Evolutionary conservation across 2,113 vertebrate species (phyloP), one percentile per base, ranked within the genome.

Genomic region (Formicarius rufipectus): DNA sequence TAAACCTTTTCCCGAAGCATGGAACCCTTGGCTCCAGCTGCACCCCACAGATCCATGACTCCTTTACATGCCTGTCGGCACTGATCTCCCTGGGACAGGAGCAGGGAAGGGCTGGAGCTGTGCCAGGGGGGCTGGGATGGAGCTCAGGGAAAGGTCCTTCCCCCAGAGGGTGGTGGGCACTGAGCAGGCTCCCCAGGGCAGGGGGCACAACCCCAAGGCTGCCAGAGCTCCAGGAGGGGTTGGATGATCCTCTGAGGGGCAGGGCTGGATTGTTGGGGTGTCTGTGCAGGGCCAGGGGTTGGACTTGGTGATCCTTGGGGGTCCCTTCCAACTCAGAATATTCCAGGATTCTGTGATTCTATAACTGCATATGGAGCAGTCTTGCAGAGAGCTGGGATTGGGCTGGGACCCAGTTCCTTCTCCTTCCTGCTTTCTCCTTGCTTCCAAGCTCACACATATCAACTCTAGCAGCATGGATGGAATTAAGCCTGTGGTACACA

Each of bases 401-500:
- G 31, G 50, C 62, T 5, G 14, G 47, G 18, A 64, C 64, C 19
- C 59, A 30, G 27, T 23, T 52, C 9, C 73, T 83, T 28, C 40
- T 55, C 79, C 14, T 45, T 68, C 53, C 56, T 86, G 35, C 42
- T 76, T 37, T 89, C 63, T 67, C 25, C 81, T 49, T 77, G 63
- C 55, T 64, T 77, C 68, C 30, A 31, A 50, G 67, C n/a, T 80
- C 22, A 2, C 66, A 39, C 8, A 1, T 3, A 28, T 68, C 85
- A 76, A 0, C 49, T 42, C 55, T 55, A 9, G 17, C 6, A 3
- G 7, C 75, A 12, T 1, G 37, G 75, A 10, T 40, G 33, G 58
- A 27, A 35, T n/a, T 17, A 22, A 80, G 49, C 44, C 28, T 27
- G 40, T 64, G 84, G 58, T 19, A 19, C 22, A 3, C 7, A 37